A percentile compares a stretch with the other conserved stretches of the same genome.
These are phyloP conservation scores for Sebastiscus albofasciatus DNA, from an alignment of 2,797 vertebrate species.

Conservation along the genomic window DNA sequence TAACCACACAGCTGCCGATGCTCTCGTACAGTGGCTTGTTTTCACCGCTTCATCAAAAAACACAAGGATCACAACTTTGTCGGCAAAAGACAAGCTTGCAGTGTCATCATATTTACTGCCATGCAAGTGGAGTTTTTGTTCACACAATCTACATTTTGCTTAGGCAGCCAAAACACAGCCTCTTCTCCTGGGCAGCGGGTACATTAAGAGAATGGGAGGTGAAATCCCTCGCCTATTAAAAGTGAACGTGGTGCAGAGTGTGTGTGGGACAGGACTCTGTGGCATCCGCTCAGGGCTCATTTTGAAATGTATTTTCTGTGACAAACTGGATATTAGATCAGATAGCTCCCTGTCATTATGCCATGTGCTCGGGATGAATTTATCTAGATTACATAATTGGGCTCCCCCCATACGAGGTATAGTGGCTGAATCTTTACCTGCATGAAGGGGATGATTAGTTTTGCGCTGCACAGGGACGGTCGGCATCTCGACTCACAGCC, in stretches of 20 bases:
- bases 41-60: slow-evolving; percentile 80
- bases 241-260: slow-evolving; percentile 58
- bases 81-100: slow-evolving; percentile 79
- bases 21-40: slow-evolving; percentile 62
- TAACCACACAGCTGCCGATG: slow-evolving; percentile 54
- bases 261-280: slow-evolving; percentile 20
- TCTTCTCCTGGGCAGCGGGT: slow-evolving; percentile 69
- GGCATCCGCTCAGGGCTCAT: slow-evolving; percentile 26
- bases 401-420: slow-evolving; percentile 22
- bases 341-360: slow-evolving; percentile 40
- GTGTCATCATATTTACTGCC: slow-evolving; percentile 83
- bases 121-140: slow-evolving; percentile 79
- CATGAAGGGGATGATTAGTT: slow-evolving; percentile 65
- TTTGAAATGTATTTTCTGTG: slow-evolving; percentile 27
- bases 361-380: slow-evolving; percentile 36
- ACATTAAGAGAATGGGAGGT: slow-evolving; percentile 59
- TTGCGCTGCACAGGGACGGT: slow-evolving; percentile 36
- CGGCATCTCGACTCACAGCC: slow-evolving; percentile 49
- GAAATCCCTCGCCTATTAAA: slow-evolving; percentile 72
- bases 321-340: slow-evolving; percentile 46
- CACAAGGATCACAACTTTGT: slow-evolving; percentile 77
- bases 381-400: slow-evolving; percentile 65
- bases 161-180: slow-evolving; percentile 70
- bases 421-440: slow-evolving; percentile 61
- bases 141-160: slow-evolving; percentile 81